Conservation (phyloP, 2,113 vertebrate species). For the Enhydra lutris region DNA sequence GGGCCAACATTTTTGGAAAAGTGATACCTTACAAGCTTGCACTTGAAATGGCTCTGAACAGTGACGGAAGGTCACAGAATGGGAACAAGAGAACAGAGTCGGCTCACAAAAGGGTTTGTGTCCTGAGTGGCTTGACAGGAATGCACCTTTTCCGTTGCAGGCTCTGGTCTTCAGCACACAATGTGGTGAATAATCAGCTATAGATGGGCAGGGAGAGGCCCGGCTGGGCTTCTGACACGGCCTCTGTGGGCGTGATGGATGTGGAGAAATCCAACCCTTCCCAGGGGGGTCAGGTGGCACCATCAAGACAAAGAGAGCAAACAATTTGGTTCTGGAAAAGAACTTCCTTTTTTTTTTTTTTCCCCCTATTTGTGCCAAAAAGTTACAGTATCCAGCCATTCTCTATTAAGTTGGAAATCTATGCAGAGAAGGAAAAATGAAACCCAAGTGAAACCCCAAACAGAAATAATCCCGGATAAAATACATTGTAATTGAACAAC, state of each 20-base stretch:
- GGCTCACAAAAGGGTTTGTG: constrained; percentile 91
- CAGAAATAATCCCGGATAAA: constrained; percentile 49
- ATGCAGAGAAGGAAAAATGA: constrained; percentile 58
- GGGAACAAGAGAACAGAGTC: constrained; percentile 60
- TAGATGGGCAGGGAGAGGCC: constrained; percentile 86
- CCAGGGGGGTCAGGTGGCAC: constrained; percentile 83
- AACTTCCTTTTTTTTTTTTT: constrained; percentile 15
- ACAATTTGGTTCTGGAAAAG: constrained; percentile 79
- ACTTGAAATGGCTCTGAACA: constrained; percentile 84
- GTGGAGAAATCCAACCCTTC: constrained; percentile 90
- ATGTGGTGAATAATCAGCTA: constrained; percentile 90
- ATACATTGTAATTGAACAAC: constrained; percentile 64
- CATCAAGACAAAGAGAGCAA: constrained; percentile 81
- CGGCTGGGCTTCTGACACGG: constrained; percentile 84
- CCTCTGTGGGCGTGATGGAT: constrained; percentile 91
- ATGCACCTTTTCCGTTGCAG: constrained; percentile 91
- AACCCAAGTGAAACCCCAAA: constrained; percentile 55
- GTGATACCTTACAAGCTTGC: constrained; percentile 86
- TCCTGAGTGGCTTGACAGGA: constrained; percentile 87
- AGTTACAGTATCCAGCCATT: constrained; percentile 77
- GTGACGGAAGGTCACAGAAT: constrained; percentile 79
- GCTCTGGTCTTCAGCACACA: constrained; percentile 85
- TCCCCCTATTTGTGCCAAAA: constrained; percentile 67
- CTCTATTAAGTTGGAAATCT: constrained; percentile 73
- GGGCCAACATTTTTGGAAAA: constrained; percentile 76